A percentile compares a stretch with the other conserved stretches of the same genome.
These are phyloP conservation scores for Drosophila fulvimacula DNA, from an alignment of 2,888 invertebrate genomes.

Conservation along the genomic window DNA sequence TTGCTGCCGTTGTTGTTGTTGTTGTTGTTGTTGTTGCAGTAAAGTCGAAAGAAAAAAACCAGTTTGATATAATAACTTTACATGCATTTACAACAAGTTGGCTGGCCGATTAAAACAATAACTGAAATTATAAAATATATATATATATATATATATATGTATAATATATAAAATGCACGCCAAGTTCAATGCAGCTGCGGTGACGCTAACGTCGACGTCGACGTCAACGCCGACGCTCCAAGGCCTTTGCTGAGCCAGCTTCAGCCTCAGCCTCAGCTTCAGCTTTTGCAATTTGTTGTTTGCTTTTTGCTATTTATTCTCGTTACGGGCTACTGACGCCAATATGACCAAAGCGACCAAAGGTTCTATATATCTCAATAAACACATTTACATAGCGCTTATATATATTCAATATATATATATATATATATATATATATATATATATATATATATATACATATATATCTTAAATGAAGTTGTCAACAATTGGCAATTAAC, in stretches of 20 bases:
- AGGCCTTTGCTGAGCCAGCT: slow-evolving; percentile 57
- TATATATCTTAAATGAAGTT: background rate
- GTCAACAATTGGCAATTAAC: slow-evolving; percentile 29
- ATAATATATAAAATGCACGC: slow-evolving; percentile 40
- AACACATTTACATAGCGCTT: background rate
- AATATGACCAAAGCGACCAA: slow-evolving; percentile 26
- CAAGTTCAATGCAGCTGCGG: slow-evolving; percentile 62
- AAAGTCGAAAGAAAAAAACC: slow-evolving; percentile 44
- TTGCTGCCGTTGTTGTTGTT: background rate
- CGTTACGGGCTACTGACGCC: slow-evolving; percentile 42
- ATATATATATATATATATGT: background rate
- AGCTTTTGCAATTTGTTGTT: background rate
- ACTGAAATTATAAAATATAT: slow-evolving; percentile 9
- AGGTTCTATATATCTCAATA: slow-evolving; percentile 41
- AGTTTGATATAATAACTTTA: slow-evolving; percentile 27
- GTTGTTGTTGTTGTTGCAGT: slow-evolving; percentile 2
- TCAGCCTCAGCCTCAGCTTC: slow-evolving; percentile 15
- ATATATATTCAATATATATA: background rate
- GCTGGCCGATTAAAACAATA: slow-evolving; percentile 38
- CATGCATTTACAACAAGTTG: slow-evolving; percentile 29
- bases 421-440: no score
- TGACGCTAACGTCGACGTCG: background rate
- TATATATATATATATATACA: background rate
- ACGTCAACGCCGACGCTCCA: slow-evolving; percentile 26
- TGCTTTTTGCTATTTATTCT: slow-evolving; percentile 17